Evolutionary conservation across 2,113 vertebrate species (phyloP), one percentile per base, ranked within the genome.

Genomic region (Sus scrofa): DNA sequence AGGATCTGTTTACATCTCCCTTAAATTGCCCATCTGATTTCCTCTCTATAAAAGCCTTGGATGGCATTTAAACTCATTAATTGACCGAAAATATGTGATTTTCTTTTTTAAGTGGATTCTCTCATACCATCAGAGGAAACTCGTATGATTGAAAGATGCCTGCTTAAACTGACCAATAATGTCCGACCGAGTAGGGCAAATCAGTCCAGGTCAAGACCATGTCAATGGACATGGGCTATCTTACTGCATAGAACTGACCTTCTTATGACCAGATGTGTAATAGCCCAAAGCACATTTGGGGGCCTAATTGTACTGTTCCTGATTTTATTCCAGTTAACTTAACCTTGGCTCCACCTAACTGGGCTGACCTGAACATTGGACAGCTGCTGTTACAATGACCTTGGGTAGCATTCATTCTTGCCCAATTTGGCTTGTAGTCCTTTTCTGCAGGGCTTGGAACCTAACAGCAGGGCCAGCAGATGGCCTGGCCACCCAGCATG

Each of bases 401-500:
- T 91, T 92, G 78, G 62, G 63, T 68, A 92, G 37, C 89, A 88
- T 96, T 86, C 7, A 12, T 92, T 96, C 93, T 91, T 92, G 56
- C 54, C 82, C 65, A 95, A 32, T 60, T 96, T 90, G 83, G 95
- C 70, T 78, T 37, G 12, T 27, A 19, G 32, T 78, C 54, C 90
- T 95, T 83, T 90, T 34, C 89, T 86, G 26, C 73, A 91, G 85
- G 65, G 24, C 74, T 95, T 96, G 73, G 81, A 95, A 85, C 32
- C 75, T 85, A 84, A 30, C 27, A 87, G 50, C 19, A 82, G 34
- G 89, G 60, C 68, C 56, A 92, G 74, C 60, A 95, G 67, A 78
- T 77, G 91, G 34, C 62, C 65, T 26, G 92, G 22, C 93, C 97
- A 97, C 86, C 68, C 91, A 96, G 70, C n/a, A 56, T 89, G 78